These are phyloP conservation scores for Camponotus pennsylvanicus DNA, from an alignment of 1,140 invertebrate species.

Conservation along the genomic window DNA sequence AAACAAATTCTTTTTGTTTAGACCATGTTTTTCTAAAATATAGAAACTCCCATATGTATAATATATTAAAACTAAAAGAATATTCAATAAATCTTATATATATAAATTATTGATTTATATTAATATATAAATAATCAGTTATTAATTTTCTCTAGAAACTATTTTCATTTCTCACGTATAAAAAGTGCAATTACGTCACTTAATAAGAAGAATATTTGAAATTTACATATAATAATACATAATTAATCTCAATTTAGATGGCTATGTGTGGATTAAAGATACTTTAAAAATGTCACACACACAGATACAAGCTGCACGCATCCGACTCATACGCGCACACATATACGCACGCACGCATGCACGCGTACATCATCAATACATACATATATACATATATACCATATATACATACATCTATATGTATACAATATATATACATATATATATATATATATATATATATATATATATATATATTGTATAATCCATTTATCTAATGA, in stretches of 20 bases:
- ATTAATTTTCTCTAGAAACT: not conserved
- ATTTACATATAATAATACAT: not conserved
- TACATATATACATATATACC: too few species aligned
- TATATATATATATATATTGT: too few species aligned
- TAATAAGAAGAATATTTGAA: not conserved
- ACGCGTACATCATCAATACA: too few species aligned
- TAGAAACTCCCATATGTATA: too few species aligned
- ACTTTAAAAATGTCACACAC: too few species aligned
- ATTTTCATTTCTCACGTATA: not conserved
- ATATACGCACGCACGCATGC: too few species aligned
- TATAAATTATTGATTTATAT: constrained; percentile 7
- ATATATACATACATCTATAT: too few species aligned
- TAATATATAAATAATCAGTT: not conserved
- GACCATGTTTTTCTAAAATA: not conserved
- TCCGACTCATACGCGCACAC: too few species aligned
- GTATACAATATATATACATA: too few species aligned
- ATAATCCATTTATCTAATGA: not conserved
- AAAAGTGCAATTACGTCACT: not conserved
- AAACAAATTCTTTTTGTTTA: not conserved
- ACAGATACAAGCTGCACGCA: too few species aligned
- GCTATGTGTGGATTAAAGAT: not conserved
- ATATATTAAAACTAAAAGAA: not conserved
- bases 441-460: too few species aligned
- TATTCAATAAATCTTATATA: not conserved
- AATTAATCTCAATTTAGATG: not conserved